Conservation (phyloP, 37 sponge, comb jelly and placozoan genomes). For the Theonella swinhoei region DNA sequence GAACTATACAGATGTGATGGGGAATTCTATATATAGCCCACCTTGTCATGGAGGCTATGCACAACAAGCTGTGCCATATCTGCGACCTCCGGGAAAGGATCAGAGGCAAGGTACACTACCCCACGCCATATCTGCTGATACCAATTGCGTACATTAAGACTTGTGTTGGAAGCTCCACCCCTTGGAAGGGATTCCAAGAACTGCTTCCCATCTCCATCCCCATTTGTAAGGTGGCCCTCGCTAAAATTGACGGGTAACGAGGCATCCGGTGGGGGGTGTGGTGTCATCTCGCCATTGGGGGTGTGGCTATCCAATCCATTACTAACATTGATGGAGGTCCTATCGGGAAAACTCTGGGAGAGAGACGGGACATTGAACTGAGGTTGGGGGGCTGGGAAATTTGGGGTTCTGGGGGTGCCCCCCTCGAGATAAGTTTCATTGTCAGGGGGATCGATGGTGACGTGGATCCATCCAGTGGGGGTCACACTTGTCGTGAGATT, state of each 20-base stretch:
- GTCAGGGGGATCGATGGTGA: constrained; percentile 43
- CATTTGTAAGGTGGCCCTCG: not conserved
- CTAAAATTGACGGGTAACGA: not conserved
- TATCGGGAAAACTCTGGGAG: not conserved
- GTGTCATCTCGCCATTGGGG: not conserved
- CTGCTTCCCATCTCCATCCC: constrained; percentile 23
- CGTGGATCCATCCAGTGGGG: constrained; percentile 77
- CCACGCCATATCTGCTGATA: constrained; percentile 57
- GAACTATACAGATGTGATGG: no score
- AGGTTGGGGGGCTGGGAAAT: not conserved
- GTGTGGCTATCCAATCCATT: not conserved
- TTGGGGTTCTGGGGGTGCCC: not conserved
- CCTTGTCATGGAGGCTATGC: constrained; percentile 55
- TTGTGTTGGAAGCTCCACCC: not conserved
- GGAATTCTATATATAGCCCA: no score
- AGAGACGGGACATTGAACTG: not conserved
- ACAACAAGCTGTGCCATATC: constrained; percentile 50
- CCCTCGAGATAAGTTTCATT: constrained; percentile 11
- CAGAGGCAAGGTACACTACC: constrained; percentile 58
- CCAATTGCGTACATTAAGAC: not conserved
- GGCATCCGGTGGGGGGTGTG: not conserved
- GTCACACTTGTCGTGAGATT: constrained; percentile 70
- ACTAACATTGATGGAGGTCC: not conserved
- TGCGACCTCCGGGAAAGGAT: constrained; percentile 62
- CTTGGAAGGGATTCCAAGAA: constrained; percentile 37